Base-by-base conservation (phyloP, 2,113 vertebrate genomes). In the Meleagris gallopavo region DNA sequence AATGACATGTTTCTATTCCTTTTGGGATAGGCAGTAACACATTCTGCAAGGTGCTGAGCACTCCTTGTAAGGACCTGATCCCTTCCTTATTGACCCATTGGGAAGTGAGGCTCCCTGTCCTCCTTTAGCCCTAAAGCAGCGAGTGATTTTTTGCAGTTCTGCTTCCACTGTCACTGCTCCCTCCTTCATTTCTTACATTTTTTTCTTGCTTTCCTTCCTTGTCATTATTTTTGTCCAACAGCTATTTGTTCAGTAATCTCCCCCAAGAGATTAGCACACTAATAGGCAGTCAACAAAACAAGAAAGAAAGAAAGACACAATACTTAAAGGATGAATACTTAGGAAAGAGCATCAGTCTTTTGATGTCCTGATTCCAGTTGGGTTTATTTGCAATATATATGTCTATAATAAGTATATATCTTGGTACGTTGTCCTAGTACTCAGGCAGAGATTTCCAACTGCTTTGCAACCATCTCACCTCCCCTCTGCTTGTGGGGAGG, bases 371-470 rank as follows among this genome's bases (percentile, higher is more conserved):
- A 95, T 94, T 95, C 85, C 83, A 93, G 94, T 86, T 34, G 40
- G 66, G 92, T 94, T 95, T 96, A 95, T 96, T 96, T 96, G 94
- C 95, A 92, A 90, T 95, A 95, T 96, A 96, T 96, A 94, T 91
- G 90, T 86, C 85, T 95, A 52, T 93, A 93, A 96, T 96, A 95
- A 92, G 92, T 80, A 93, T 95, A 94, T 74, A 79, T 95, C 92
- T 94, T 95, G 1, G 12, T 92, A 76, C 62, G 90, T 71, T 96
- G 95, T 95, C 85, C 77, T 93, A 70, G 69, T 19, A 11, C 67
- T 92, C 89, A 76, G 74, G 83, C 1, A 0, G 76, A 88, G 83
- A 93, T 94, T 88, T 94, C 52, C 10, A 6, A 57, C 38, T 86
- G 72, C 83, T 75, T 94, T 77, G 34, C n/a, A 94, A 90, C 43